Evolutionary conservation across 2,797 vertebrate genomes (phyloP).

Genomic region (Melanotaenia trifasciata): DNA sequence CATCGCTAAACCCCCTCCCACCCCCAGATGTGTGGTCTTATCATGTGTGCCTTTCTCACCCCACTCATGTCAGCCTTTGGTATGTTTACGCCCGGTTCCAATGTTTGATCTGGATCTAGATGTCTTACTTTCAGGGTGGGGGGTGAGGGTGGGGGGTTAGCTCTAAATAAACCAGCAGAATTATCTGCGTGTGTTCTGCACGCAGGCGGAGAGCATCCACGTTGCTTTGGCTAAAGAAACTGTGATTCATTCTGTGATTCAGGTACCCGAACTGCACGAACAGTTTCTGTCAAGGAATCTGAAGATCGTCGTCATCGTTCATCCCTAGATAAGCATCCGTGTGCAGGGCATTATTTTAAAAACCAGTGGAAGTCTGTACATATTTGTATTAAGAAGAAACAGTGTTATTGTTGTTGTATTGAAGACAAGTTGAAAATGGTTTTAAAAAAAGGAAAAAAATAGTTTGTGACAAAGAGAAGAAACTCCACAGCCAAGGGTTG

Average conservation of each 20-base stretch:
- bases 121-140: conserved; percentile 32
- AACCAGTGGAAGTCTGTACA: conserved; percentile 83
- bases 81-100: conserved; percentile 81
- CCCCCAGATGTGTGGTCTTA: conserved; percentile 81
- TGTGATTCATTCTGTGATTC: conserved; percentile 83
- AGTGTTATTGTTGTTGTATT: conserved; percentile 86
- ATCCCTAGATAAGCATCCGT: conserved; percentile 76
- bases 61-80: conserved; percentile 78
- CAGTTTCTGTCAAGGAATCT: conserved; percentile 76
- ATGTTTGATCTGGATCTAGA: conserved; percentile 46
- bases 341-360: conserved; percentile 86
- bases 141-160: conserved; percentile 6
- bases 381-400: conserved; percentile 84
- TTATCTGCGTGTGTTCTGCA: too few relatives aligned
- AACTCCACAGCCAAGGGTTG: conserved; percentile 83
- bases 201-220: conserved; percentile 39
- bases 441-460: conserved; percentile 49
- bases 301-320: conserved; percentile 47
- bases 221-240: conserved; percentile 75
- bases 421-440: conserved; percentile 72
- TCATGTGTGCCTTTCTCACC: conserved; percentile 88
- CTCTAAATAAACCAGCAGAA: too few relatives aligned
- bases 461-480: conserved; percentile 77
- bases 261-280: conserved; percentile 80
- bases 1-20: conserved; percentile 35